phyloP scores from a whole-genome alignment of 1,140 invertebrate genomes.

The Bombus polaris region DNA sequence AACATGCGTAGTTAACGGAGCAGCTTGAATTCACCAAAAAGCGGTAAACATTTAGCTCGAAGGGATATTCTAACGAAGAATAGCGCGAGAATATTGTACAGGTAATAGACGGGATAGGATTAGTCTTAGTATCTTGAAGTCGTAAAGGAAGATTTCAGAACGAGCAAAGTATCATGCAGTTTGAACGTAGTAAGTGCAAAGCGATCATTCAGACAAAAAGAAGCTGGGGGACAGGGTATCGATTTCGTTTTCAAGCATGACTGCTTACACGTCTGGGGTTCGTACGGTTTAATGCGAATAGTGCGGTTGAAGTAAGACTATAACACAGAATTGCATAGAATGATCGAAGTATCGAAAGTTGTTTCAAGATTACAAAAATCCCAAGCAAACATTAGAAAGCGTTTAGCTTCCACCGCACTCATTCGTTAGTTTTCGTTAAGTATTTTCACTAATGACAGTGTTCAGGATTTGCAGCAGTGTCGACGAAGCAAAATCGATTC shows the following conservation, averaged over 20 bases:
- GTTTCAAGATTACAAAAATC: not conserved
- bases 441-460: not conserved
- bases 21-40: not conserved
- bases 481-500: slow-evolving; percentile 34
- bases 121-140: not conserved
- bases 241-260: slow-evolving; percentile 17
- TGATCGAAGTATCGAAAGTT: not conserved
- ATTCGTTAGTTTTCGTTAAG: not conserved
- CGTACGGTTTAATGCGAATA: slow-evolving; percentile 3
- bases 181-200: slow-evolving; percentile 33
- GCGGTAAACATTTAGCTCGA: slow-evolving; percentile 11
- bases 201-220: slow-evolving; percentile 15
- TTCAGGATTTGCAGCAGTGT: slow-evolving; percentile 35
- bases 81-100: not conserved
- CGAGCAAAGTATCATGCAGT: slow-evolving; percentile 15
- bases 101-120: not conserved
- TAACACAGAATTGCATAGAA: too few species aligned
- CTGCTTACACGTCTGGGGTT: not conserved
- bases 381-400: not conserved
- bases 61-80: not conserved
- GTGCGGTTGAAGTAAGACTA: not conserved
- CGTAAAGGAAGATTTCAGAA: not conserved
- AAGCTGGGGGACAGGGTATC: slow-evolving; percentile 31
- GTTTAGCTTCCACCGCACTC: not conserved
- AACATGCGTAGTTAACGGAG: slow-evolving; percentile 55